A percentile compares a stretch with the other conserved stretches of the same genome.
phyloP scores from a whole-genome alignment of 2,888 invertebrate species.

The Onthophagus sagittarius region DNA sequence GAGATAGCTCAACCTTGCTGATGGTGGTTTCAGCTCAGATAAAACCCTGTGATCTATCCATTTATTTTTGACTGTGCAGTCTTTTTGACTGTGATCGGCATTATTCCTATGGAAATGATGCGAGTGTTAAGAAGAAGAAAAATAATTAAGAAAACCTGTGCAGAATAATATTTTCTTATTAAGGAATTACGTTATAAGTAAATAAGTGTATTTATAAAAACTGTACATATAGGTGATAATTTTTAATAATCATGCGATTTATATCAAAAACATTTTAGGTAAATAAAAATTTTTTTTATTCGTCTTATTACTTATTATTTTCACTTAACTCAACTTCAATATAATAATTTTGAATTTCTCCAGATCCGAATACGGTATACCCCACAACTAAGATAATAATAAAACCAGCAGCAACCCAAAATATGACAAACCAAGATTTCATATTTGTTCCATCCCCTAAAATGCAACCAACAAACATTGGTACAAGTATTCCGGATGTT shows the following conservation, averaged over 20 bases:
- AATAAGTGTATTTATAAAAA: not conserved
- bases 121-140: not conserved
- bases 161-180: not conserved
- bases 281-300: no score
- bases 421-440: not conserved
- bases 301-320: not conserved
- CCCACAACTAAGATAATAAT: not conserved
- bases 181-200: not conserved
- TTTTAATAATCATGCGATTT: not conserved
- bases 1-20: not conserved
- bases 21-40: not conserved
- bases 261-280: no score
- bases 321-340: not conserved
- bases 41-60: not conserved
- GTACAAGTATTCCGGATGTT: not conserved
- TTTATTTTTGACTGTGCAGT: not conserved
- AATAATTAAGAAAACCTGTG: not conserved
- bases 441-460: not conserved
- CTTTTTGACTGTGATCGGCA: not conserved
- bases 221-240: not conserved
- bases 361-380: not conserved
- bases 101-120: not conserved
- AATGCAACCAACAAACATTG: not conserved
- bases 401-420: conserved; percentile 5
- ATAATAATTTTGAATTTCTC: not conserved